Conservation (phyloP, 2,797 vertebrate species). For the Enteromius argenteus region DNA sequence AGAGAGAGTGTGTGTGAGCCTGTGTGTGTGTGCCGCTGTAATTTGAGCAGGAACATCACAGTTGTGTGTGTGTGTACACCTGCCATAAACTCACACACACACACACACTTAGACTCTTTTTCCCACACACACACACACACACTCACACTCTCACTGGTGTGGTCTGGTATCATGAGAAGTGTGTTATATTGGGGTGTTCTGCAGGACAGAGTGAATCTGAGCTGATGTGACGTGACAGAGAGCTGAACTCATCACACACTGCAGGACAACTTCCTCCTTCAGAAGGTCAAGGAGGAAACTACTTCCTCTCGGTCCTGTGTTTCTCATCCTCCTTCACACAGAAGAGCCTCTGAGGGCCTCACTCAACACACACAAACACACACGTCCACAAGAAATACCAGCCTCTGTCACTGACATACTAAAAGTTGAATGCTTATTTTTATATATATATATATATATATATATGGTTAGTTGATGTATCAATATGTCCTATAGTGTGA, state of each 20-base stretch:
- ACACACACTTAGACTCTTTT: too few relatives aligned
- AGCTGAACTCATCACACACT: constrained; percentile 21
- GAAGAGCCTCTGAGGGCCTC: neutral
- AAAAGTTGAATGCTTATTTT: too few relatives aligned
- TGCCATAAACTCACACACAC: too few relatives aligned
- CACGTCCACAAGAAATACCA: neutral
- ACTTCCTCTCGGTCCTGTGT: neutral
- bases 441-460: too few relatives aligned
- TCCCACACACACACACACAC: neutral
- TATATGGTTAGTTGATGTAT: too few relatives aligned
- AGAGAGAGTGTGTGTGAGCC: too few relatives aligned
- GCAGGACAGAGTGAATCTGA: neutral
- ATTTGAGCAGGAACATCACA: neutral
- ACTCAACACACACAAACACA: neutral
- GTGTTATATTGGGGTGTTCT: constrained; percentile 28
- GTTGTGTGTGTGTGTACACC: neutral
- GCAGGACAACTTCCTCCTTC: neutral
- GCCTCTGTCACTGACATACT: too few relatives aligned
- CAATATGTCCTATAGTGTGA: too few relatives aligned
- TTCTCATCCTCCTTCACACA: neutral
- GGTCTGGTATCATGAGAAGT: constrained; percentile 47
- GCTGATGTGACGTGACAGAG: neutral
- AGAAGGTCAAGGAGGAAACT: constrained; percentile 20
- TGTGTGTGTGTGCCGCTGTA: neutral
- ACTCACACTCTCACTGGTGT: too few relatives aligned